These are phyloP conservation scores for Trinectes maculatus DNA, from an alignment of 2,113 vertebrate genomes.

Conservation along the genomic window DNA sequence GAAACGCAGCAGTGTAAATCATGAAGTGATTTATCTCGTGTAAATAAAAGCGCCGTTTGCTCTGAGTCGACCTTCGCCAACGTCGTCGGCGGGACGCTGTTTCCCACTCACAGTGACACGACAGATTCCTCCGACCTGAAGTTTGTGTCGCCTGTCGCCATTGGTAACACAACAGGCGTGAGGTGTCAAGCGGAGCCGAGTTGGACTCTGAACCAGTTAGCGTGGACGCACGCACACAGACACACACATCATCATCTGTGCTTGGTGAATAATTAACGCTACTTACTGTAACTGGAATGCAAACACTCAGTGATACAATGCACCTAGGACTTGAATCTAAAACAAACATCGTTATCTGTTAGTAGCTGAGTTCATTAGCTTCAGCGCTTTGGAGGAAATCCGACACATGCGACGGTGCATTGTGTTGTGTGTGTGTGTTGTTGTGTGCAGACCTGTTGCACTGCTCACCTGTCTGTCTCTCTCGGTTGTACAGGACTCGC, in stretches of 20 bases:
- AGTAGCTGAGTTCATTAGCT: no score
- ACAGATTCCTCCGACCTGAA: conserved; percentile 2
- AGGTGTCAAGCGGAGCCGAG: conserved; percentile 36
- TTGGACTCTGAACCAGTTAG: conserved; percentile 63
- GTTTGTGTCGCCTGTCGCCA: conserved; percentile 9
- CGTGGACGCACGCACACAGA: background rate
- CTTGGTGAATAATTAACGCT: conserved; percentile 51
- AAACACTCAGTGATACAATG: conserved; percentile 10
- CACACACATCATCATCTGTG: background rate
- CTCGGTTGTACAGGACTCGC: conserved; percentile 88
- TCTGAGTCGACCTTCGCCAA: conserved; percentile 6
- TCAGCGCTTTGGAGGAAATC: no score
- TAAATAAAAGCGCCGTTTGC: conserved; percentile 17
- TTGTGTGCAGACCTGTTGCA: background rate
- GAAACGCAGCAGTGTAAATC: conserved; percentile 15
- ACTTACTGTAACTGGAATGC: conserved; percentile 5
- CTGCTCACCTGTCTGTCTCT: conserved; percentile 90
- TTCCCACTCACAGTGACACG: background rate
- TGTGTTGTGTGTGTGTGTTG: no score
- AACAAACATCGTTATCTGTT: conserved; percentile 27
- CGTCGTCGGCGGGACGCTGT: background rate
- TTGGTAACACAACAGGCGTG: conserved; percentile 20
- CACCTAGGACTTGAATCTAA: conserved; percentile 22
- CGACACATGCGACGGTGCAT: no score
- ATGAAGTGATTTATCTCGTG: conserved; percentile 12